These are phyloP conservation scores for Emmelina monodactyla DNA, from an alignment of 2,888 invertebrate genomes.

Conservation along the genomic window DNA sequence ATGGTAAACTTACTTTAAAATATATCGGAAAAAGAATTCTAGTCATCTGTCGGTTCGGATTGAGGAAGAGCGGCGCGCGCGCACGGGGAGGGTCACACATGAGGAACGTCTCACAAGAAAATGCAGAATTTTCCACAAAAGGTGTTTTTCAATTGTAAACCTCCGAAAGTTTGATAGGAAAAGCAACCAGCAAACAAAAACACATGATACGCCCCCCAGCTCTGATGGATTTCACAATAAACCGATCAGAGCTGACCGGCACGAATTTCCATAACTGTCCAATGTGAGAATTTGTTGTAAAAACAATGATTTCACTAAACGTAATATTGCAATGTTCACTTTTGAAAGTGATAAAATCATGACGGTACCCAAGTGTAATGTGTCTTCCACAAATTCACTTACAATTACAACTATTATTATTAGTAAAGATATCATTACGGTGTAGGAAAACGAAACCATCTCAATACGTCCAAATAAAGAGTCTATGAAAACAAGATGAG, in stretches of 20 bases:
- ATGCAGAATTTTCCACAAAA: conserved; percentile 43
- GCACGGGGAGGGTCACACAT: conserved; percentile 46
- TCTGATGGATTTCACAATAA: not conserved
- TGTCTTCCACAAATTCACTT: conserved; percentile 51
- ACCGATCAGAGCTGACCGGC: conserved; percentile 24
- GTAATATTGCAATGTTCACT: conserved; percentile 44
- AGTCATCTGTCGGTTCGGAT: conserved; percentile 29
- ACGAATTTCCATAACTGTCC: conserved; percentile 49
- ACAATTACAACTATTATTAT: conserved; percentile 48
- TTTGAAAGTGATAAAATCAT: conserved; percentile 38
- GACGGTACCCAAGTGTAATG: conserved; percentile 44
- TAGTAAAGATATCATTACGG: conserved; percentile 55
- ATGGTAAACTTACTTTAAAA: conserved; percentile 23
- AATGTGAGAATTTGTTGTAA: conserved; percentile 44
- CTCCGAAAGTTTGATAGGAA: conserved; percentile 67
- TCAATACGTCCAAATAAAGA: conserved; percentile 57
- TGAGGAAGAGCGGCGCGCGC: conserved; percentile 34
- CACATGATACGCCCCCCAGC: conserved; percentile 3
- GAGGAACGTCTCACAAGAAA: conserved; percentile 52
- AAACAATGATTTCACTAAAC: conserved; percentile 38
- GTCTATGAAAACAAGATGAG: conserved; percentile 58
- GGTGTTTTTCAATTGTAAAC: conserved; percentile 53
- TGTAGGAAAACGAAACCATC: conserved; percentile 64
- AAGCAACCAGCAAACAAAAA: conserved; percentile 44
- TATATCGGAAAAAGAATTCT: conserved; percentile 36